Evolutionary conservation across 1,140 invertebrate species (phyloP), one percentile per base, ranked within the genome.

Genomic region (Bombus confusus): DNA sequence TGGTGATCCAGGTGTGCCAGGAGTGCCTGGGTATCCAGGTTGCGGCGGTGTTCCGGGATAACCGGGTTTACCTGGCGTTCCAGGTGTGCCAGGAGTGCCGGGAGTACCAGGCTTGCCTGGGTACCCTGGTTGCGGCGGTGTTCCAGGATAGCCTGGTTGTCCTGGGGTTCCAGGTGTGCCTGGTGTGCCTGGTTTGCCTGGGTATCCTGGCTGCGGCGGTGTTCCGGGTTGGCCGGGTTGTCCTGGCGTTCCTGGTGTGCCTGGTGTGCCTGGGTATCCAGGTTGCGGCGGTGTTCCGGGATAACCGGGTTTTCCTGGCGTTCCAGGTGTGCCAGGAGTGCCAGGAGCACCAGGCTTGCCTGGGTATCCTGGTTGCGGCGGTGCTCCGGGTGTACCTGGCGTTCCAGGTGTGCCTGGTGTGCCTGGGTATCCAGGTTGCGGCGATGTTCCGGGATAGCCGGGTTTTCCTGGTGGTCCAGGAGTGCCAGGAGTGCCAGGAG

Each of bases 1-100:
- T 13, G 96, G 73, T 94, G 94, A 95, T 85, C 95, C 96, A 87
- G 96, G 95, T 91, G 95, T 94, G 75, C 83, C 83, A 64, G 57
- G 80, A 47, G 95, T 94, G 75, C 83, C 83, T 64, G 57, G 80
- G 43, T 1, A 1, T 28, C 9, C 41, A 10, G 83, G 73, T 25
- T 12, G n/a, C 0, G 62, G 47, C 9, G 76, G 86, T 12, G 25
- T 68, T 1, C 81, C 73, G 0, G 85, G 85, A 3, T 62, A 15
- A 3, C 64, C 86, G 1, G 75, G 80, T 9, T 79, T 34, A 86
- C 62, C 37, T 10, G 84, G 76, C 0, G 4, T 39, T 3, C 68
- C 82, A 8, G 81, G 81, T 8, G 0, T 25, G 0, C 83, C 83
- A 13, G 68, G 64, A 1, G 3, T 34, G 4, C 57, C 83, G 13